Evolutionary conservation across 2,113 vertebrate genomes (phyloP), one percentile per base, ranked within the genome.

Genomic region (Rhinopomastus cyanomelas): DNA sequence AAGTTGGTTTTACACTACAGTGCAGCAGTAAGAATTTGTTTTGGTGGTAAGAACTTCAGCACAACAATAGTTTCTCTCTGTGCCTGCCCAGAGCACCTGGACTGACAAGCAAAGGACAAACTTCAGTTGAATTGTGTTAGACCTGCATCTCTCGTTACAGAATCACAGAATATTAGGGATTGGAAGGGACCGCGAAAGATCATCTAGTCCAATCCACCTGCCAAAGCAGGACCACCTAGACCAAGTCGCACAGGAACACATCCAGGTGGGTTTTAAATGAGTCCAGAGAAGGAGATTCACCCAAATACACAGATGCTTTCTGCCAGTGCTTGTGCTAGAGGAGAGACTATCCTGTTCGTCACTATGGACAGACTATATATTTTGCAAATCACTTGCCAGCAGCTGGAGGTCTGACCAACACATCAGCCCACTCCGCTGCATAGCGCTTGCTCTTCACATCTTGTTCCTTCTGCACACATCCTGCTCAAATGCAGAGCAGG

Each of bases 401-500:
- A 85, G 75, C 61, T 46, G 6, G 51, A 72, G 60, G 16, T 56
- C 66, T 79, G 81, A 74, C 81, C 42, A 7, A 12, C 1, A 1
- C 11, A 25, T 32, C 82, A 42, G 85, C 44, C 61, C 0, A 1
- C 67, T 48, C 71, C 52, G 59, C 78, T 48, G 65, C 52, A 25
- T 4, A 52, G 36, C 0, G 0, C 2, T 42, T 36, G 30, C 82
- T 65, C 53, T 37, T 20, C 25, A 49, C 49, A 8, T n/a, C 73
- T 59, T 8, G 22, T 34, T 53, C 36, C 2, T 11, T 61, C 60
- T 0, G 1, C 48, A 9, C 2, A 5, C 37, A 21, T 27, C 42
- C 34, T 0, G 0, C 61, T 42, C 3, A 0, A 44, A 36, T 1
- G 3, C 51, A 37, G 51, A 30, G 6, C 4, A 2, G 59, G 34